Percentiles rank a stretch among this genome's conserved stretches.
These are phyloP conservation scores for Odontamblyopus rebecca DNA, from an alignment of 2,797 vertebrate genomes.

Conservation along the genomic window DNA sequence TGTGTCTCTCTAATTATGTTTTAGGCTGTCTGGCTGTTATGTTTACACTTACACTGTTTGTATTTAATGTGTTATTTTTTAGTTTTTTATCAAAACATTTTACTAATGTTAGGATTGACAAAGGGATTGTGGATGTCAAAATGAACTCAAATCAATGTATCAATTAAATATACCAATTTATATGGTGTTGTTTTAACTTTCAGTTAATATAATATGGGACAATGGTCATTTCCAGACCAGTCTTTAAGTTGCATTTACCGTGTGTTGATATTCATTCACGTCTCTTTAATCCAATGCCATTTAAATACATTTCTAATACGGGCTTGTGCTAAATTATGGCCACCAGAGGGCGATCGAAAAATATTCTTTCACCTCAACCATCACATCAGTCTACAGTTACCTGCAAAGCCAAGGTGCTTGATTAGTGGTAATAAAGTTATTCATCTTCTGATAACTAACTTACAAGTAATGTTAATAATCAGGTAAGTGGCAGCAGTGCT, in stretches of 20 bases:
- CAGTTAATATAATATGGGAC: neutral
- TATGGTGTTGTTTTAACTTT: neutral
- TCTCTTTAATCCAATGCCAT: neutral
- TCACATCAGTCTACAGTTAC: neutral
- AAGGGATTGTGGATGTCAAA: slow-evolving; percentile 40
- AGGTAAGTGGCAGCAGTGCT: neutral
- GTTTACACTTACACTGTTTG: neutral
- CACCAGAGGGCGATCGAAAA: neutral
- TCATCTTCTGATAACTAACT: neutral
- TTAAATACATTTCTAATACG: neutral
- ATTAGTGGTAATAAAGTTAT: neutral
- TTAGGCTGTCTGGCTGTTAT: neutral
- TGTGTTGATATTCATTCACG: neutral
- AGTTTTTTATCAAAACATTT: slow-evolving; percentile 23
- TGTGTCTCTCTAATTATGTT: slow-evolving; percentile 7
- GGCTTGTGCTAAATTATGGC: neutral
- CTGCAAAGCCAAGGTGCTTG: neutral
- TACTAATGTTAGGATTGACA: slow-evolving; percentile 43
- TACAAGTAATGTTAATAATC: neutral
- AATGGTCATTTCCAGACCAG: neutral
- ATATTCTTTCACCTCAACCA: neutral
- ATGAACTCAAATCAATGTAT: neutral
- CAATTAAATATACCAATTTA: neutral
- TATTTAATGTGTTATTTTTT: slow-evolving; percentile 15
- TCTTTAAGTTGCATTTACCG: neutral